These are phyloP conservation scores for Napeogenes sylphis DNA, from an alignment of 2,888 invertebrate genomes.

Conservation along the genomic window DNA sequence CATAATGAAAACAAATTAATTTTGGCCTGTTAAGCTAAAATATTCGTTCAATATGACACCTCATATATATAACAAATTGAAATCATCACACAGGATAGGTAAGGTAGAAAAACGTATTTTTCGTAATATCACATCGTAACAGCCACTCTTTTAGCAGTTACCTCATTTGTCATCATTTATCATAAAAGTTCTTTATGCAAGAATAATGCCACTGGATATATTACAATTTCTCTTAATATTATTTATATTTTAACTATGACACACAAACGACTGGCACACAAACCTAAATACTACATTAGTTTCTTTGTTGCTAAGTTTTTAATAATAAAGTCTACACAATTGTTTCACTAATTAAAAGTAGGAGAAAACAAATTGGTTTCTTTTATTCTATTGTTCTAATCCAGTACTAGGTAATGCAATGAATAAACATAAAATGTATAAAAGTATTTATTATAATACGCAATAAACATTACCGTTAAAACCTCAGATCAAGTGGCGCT, in stretches of 20 bases:
- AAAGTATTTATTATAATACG: not conserved
- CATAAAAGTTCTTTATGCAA: slow-evolving; percentile 30
- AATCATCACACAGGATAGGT: slow-evolving; percentile 10
- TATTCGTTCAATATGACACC: not conserved
- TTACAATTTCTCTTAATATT: slow-evolving; percentile 22
- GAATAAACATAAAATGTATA: not conserved
- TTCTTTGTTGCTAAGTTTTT: not conserved
- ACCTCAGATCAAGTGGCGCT: too few relatives aligned
- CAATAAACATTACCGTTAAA: not conserved
- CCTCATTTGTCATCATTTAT: slow-evolving; percentile 32
- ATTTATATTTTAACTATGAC: slow-evolving; percentile 19
- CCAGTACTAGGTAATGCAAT: not conserved
- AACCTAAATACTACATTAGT: not conserved
- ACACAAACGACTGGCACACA: not conserved
- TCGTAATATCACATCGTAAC: slow-evolving; percentile 11
- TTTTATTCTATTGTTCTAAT: not conserved
- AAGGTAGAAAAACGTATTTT: slow-evolving; percentile 22
- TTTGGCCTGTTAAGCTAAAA: not conserved
- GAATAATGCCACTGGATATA: slow-evolving; percentile 25
- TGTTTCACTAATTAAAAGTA: slow-evolving; percentile 1
- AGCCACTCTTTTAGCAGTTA: slow-evolving; percentile 17
- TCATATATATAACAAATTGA: slow-evolving; percentile 14
- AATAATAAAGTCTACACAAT: not conserved
- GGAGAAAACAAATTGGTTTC: slow-evolving; percentile 7
- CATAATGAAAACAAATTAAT: too few relatives aligned